Conservation (phyloP, 2,888 invertebrate genomes). For the Pheosia tremula region DNA sequence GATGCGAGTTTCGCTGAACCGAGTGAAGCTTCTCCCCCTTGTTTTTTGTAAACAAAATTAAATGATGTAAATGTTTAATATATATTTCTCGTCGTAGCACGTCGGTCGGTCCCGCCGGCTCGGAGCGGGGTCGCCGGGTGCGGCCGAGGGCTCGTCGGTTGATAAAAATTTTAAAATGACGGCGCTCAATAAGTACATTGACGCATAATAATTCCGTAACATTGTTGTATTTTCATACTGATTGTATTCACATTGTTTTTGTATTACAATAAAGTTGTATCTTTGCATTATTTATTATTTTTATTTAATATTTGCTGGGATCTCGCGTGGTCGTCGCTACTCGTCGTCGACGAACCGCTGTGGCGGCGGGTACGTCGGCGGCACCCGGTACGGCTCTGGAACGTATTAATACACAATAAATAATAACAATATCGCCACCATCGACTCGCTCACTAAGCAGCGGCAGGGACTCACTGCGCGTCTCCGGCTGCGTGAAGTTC, state of each 20-base stretch:
- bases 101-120: too few species aligned
- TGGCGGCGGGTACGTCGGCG: not conserved
- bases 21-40: not conserved
- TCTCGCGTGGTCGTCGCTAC: too few species aligned
- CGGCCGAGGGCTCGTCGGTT: too few species aligned
- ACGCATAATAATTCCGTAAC: conserved; percentile 24
- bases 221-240: conserved; percentile 18
- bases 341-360: not conserved
- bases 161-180: not conserved
- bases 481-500: not conserved
- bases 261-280: not conserved
- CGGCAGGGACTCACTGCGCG: not conserved
- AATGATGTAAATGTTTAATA: not conserved
- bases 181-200: conserved; percentile 17
- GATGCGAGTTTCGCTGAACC: not conserved
- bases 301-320: not conserved
- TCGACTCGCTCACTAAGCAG: too few species aligned
- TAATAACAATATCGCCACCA: too few species aligned
- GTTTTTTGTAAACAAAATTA: not conserved
- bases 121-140: not conserved
- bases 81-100: not conserved
- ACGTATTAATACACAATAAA: not conserved
- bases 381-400: not conserved
- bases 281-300: not conserved
- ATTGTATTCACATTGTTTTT: conserved; percentile 1